These are phyloP conservation scores for Osedax frankpressi DNA, from an alignment of 2,888 invertebrate species.

Conservation along the genomic window DNA sequence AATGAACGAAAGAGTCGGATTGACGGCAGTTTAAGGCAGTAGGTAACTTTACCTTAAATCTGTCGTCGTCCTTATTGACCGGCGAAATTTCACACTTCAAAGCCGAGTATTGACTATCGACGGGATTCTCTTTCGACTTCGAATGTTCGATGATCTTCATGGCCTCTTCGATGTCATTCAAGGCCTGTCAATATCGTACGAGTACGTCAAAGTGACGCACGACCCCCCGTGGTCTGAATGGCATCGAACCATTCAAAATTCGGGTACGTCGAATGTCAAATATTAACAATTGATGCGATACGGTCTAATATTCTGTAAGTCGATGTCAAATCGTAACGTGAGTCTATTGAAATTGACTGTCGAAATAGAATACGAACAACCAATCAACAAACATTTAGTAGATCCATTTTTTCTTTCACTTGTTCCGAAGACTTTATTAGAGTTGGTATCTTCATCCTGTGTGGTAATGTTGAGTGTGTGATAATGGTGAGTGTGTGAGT, in stretches of 20 bases:
- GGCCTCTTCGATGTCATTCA: conserved; percentile 48
- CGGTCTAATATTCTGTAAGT: too few relatives aligned
- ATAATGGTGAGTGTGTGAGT: too few relatives aligned
- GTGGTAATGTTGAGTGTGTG: conserved; percentile 5
- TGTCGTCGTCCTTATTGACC: conserved; percentile 29
- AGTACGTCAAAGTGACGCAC: too few relatives aligned
- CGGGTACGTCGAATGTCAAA: too few relatives aligned
- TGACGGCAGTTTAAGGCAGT: too few relatives aligned
- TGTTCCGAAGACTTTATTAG: conserved; percentile 45
- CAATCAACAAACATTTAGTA: conserved; percentile 47
- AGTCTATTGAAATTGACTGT: too few relatives aligned
- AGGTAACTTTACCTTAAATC: background rate
- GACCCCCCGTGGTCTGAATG: too few relatives aligned
- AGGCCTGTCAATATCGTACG: conserved; percentile 32
- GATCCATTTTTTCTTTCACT: conserved; percentile 45
- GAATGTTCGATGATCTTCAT: conserved; percentile 44
- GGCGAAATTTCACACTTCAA: conserved; percentile 46
- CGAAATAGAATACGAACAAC: too few relatives aligned
- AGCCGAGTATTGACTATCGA: conserved; percentile 47
- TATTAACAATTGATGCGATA: too few relatives aligned
- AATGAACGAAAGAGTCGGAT: too few relatives aligned
- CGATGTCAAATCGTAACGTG: too few relatives aligned
- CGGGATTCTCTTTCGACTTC: conserved; percentile 42
- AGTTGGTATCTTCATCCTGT: conserved; percentile 48
- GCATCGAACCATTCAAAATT: too few relatives aligned